phyloP scores from a whole-genome alignment of 2,888 invertebrate genomes.

The Brachypterus glaber region DNA sequence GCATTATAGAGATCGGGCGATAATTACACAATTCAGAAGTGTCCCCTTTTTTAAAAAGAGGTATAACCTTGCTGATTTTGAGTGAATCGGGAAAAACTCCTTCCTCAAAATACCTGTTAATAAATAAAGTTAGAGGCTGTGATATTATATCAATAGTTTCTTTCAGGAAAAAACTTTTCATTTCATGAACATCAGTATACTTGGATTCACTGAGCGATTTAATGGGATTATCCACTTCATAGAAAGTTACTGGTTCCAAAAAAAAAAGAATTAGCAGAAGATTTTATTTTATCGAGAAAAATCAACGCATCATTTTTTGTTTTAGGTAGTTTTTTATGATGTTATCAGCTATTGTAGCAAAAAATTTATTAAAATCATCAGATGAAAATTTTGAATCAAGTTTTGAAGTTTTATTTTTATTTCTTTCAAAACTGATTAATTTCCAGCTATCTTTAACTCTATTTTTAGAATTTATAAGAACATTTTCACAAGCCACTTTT shows the following conservation, averaged over 20 bases:
- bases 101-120: constrained; percentile 3
- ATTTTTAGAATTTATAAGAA: not conserved
- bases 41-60: constrained; percentile 3
- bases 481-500: not conserved
- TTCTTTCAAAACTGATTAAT: not conserved
- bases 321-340: not conserved
- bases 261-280: not conserved
- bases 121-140: constrained; percentile 3
- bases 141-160: constrained; percentile 7
- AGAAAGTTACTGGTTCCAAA: constrained; percentile 1
- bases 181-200: not conserved
- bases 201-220: not conserved
- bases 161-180: constrained; percentile 3
- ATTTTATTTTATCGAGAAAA: not conserved
- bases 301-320: not conserved
- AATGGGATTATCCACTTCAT: not conserved
- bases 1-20: constrained; percentile 2
- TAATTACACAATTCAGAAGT: no score
- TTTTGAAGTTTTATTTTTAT: not conserved
- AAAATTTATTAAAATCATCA: not conserved
- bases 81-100: not conserved
- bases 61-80: constrained; percentile 3
- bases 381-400: not conserved
- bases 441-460: not conserved
- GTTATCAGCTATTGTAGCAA: not conserved